A percentile compares a stretch with the other conserved stretches of the same genome.
phyloP scores from a whole-genome alignment of 2,888 invertebrate species.

The Caenorhabditis plicata region DNA sequence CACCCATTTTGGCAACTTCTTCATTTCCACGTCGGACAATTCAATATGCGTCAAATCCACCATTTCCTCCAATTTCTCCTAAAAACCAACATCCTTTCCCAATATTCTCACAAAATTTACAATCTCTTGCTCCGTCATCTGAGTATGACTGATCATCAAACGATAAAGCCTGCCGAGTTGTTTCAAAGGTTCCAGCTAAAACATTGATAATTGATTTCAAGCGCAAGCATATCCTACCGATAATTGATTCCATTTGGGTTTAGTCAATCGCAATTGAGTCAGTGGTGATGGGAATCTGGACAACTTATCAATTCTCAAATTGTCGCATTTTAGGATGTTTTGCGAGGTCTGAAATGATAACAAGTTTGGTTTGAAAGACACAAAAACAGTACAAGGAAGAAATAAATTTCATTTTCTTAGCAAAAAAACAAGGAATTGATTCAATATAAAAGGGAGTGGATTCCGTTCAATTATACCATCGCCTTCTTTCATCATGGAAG shows the following conservation, averaged over 20 bases:
- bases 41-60: constrained; percentile 24
- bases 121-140: constrained; percentile 32
- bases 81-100: constrained; percentile 1
- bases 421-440: not conserved
- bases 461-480: not conserved
- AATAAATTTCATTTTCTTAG: not conserved
- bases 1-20: constrained; percentile 12
- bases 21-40: constrained; percentile 13
- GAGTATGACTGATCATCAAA: constrained; percentile 7
- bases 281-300: constrained; percentile 28
- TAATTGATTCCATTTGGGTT: constrained; percentile 39
- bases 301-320: constrained; percentile 31
- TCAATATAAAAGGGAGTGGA: not conserved
- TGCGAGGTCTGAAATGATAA: constrained; percentile 34
- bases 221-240: not conserved
- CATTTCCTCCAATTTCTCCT: constrained; percentile 13
- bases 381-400: not conserved
- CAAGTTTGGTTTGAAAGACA: not conserved
- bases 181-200: not conserved
- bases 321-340: constrained; percentile 37
- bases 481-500: constrained; percentile 28
- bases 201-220: not conserved
- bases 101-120: constrained; percentile 6
- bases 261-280: constrained; percentile 31
- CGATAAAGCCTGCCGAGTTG: not conserved